Percentiles rank a stretch among this genome's conserved stretches.
Evolutionary conservation across 1,140 invertebrate genomes (phyloP).

Genomic region (Eurosta solidaginis): DNA sequence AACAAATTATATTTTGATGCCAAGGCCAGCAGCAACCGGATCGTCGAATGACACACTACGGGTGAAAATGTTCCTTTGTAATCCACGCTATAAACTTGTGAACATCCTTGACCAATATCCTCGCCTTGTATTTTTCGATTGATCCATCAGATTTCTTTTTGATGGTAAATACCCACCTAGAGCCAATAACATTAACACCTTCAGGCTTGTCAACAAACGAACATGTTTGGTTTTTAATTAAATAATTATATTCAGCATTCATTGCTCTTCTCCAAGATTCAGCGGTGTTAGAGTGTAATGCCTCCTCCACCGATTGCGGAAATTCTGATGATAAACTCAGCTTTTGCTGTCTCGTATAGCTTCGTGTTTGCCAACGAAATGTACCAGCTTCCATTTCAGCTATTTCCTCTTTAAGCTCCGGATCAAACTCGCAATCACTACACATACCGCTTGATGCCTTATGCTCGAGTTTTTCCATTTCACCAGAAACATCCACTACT

Average conservation of each 20-base stretch:
- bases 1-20: no score
- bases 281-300: no score
- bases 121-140: constrained; percentile 25
- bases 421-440: no score
- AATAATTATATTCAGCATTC: constrained; percentile 20
- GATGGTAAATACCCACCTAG: constrained; percentile 12
- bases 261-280: constrained; percentile 23
- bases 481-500: background rate
- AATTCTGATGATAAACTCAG: no score
- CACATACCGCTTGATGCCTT: no score
- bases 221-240: constrained; percentile 11
- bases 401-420: no score
- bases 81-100: constrained; percentile 50
- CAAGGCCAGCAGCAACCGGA: constrained; percentile 55
- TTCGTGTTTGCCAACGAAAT: no score
- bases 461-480: background rate
- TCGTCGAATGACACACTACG: no score
- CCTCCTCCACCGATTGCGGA: no score
- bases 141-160: background rate
- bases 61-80: no score
- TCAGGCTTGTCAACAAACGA: background rate
- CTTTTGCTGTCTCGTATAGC: no score
- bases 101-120: constrained; percentile 54
- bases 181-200: background rate
- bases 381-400: no score